These are phyloP conservation scores for Ditylenchus weischeri DNA, from an alignment of 2,888 invertebrate species.

Conservation along the genomic window DNA sequence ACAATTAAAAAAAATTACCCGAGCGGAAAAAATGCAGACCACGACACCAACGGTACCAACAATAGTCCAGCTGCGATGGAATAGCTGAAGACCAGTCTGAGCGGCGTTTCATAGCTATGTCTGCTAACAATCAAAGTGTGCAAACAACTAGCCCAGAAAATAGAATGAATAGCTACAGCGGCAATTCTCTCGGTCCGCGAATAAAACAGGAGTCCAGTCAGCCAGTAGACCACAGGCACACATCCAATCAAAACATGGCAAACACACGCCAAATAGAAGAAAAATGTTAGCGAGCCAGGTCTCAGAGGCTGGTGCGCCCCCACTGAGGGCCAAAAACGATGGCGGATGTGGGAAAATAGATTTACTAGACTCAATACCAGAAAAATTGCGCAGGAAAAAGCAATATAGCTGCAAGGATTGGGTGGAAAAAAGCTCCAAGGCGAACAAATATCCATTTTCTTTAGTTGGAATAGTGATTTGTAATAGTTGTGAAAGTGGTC, in stretches of 20 bases:
- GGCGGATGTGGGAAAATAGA: too few species aligned
- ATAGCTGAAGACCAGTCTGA: constrained; percentile 20
- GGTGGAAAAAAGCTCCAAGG: too few species aligned
- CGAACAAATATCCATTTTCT: too few species aligned
- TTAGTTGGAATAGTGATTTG: too few species aligned
- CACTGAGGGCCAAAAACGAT: not conserved
- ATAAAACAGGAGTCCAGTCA: not conserved
- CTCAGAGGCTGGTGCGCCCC: constrained; percentile 3
- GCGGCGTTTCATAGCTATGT: constrained; percentile 17
- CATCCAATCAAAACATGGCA: not conserved
- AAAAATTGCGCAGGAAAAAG: too few species aligned
- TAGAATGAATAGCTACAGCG: constrained; percentile 12
- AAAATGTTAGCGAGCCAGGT: not conserved
- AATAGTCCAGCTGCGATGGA: constrained; percentile 14
- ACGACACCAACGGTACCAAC: constrained; percentile 17
- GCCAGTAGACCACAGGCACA: not conserved
- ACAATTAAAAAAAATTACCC: constrained; percentile 15
- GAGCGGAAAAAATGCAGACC: constrained; percentile 18
- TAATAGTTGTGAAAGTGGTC: too few species aligned
- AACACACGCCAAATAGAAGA: constrained; percentile 6
- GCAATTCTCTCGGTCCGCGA: not conserved
- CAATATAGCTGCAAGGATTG: too few species aligned
- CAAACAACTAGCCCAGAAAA: constrained; percentile 21
- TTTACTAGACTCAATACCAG: too few species aligned
- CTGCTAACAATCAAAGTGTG: constrained; percentile 18